Percentiles rank a stretch among this genome's conserved stretches.
Conservation (phyloP, 2,888 invertebrate genomes). For the Melipona beecheii region DNA sequence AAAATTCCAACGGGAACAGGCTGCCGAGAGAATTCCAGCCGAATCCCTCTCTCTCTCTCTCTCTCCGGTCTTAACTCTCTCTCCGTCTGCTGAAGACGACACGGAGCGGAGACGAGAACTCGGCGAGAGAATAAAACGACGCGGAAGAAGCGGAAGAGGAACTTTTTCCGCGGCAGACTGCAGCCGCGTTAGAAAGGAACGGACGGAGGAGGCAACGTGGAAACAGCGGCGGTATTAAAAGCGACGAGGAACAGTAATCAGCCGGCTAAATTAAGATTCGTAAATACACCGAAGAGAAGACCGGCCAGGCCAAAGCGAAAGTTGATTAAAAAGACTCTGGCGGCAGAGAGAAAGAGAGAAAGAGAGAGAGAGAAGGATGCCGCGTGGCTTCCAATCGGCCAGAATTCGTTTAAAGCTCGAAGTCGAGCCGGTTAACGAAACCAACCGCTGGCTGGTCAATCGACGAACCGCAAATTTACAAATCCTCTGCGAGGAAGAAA, state of each 20-base stretch:
- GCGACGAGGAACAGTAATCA: slow-evolving; percentile 51
- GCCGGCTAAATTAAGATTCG: slow-evolving; percentile 52
- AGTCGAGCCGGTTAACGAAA: slow-evolving; percentile 33
- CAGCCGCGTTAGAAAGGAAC: not conserved
- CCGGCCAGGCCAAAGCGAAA: slow-evolving; percentile 44
- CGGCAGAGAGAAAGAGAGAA: too few relatives aligned
- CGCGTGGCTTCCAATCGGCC: slow-evolving; percentile 45
- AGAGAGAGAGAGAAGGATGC: too few relatives aligned
- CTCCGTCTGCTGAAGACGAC: not conserved
- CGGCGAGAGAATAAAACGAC: not conserved
- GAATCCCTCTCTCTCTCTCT: too few relatives aligned
- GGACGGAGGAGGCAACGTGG: not conserved
- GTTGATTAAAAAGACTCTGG: slow-evolving; percentile 52
- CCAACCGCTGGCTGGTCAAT: slow-evolving; percentile 50
- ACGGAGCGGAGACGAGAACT: not conserved
- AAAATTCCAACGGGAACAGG: not conserved
- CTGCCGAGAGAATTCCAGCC: not conserved
- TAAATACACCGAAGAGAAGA: slow-evolving; percentile 28
- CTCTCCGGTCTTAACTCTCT: too few relatives aligned
- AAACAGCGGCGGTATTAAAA: slow-evolving; percentile 32
- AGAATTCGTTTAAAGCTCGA: slow-evolving; percentile 47
- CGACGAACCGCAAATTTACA: slow-evolving; percentile 50
- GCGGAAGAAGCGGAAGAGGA: not conserved
- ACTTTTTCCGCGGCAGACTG: slow-evolving; percentile 12
- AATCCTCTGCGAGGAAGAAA: slow-evolving; percentile 36